Evolutionary conservation across 2,888 invertebrate species (phyloP), one percentile per base, ranked within the genome.

Genomic region (Tigriopus californicus): DNA sequence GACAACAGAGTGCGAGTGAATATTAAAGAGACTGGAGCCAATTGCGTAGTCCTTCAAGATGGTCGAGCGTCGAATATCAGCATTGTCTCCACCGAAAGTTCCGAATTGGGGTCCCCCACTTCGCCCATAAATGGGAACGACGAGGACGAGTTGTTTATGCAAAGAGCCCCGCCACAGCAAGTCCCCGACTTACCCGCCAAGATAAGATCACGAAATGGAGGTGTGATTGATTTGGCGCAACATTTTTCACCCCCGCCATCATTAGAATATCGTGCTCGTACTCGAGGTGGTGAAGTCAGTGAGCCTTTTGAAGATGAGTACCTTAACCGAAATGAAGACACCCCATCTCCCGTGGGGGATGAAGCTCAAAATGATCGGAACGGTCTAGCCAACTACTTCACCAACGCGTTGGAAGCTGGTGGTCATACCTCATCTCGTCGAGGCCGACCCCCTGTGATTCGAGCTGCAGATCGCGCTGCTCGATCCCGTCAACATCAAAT

Each of bases 391-490:
- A 61, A 62, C 11, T 64, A 63, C 42, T 63, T 64, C 47, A 61
- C 63, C 5, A 66, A 72, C 65, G 71, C 73, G 60, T 66, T 74
- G 62, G 74, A 74, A 62, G 65, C 66, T 54, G 61, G 65, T 12
- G 52, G 63, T 13, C 13, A 41, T 13, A 41, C 58, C 4, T 22
- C 33, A 13, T 41, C 48, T 18, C 51, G 59, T 2, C 59, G 59
- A 41, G 48, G 47, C 2, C 33, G 59, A 22, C 59, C 59, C 13
- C 48, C 59, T 3, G 59, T 59, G 13, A 59, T 59, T 11, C 25
- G 59, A 20, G 47, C 59, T 12, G 49, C 59, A 15, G 52, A 49
- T 15, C 15, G 49, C 20, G 13, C 20, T 5, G 12, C 12, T 12
- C 15, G 49, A 49, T 5, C 20, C 15, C 20, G 33, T 3, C 33